A percentile compares a stretch with the other conserved stretches of the same genome.
These are phyloP conservation scores for Staurois parvus DNA, from an alignment of 2,797 vertebrate genomes.

Conservation along the genomic window DNA sequence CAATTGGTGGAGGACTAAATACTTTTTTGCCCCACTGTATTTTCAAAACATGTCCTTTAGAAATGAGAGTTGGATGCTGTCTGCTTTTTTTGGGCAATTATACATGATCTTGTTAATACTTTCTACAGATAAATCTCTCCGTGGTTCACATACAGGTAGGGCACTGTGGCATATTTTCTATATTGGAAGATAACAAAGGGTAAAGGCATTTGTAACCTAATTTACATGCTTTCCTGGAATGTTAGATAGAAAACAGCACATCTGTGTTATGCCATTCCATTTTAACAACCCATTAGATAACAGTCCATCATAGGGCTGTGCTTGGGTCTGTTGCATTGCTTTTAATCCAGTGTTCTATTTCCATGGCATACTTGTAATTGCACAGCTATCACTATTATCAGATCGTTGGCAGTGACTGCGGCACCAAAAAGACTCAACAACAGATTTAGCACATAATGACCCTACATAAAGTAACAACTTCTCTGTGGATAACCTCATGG, in stretches of 20 bases:
- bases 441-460: constrained; percentile 79
- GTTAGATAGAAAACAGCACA: no score
- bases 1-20: no score
- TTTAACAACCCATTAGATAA: constrained; percentile 11
- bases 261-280: constrained; percentile 5
- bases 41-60: no score
- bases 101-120: no score
- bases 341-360: constrained; percentile 66
- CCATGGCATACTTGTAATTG: constrained; percentile 78
- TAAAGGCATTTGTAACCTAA: background rate
- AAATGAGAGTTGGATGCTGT: no score
- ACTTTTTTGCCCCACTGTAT: no score
- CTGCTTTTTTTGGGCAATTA: no score
- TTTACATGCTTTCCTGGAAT: background rate
- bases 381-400: constrained; percentile 80
- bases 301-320: background rate
- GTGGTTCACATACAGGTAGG: no score
- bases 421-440: constrained; percentile 84
- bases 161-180: background rate
- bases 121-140: no score
- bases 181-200: background rate
- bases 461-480: constrained; percentile 77
- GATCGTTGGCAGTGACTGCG: constrained; percentile 78
- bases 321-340: constrained; percentile 7
- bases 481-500: constrained; percentile 79